Percentiles rank a stretch among this genome's conserved stretches.
phyloP scores from a whole-genome alignment of 2,113 vertebrate species.

The Oryzias javanicus region DNA sequence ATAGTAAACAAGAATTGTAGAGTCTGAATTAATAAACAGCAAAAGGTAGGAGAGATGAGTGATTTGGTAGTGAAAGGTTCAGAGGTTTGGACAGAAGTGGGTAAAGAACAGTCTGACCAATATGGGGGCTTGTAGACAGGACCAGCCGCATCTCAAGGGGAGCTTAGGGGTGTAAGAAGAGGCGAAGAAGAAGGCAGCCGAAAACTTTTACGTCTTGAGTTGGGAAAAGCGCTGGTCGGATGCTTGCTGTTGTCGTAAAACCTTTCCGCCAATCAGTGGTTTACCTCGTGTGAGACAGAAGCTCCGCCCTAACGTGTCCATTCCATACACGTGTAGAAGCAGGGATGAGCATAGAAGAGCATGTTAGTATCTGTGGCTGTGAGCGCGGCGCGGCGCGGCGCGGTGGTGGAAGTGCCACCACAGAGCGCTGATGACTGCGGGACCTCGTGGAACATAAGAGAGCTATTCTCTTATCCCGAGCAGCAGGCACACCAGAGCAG shows the following conservation, averaged over 20 bases:
- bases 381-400: no score
- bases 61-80: conserved; percentile 45
- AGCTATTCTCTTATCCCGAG: conserved; percentile 20
- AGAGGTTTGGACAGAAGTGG: conserved; percentile 43
- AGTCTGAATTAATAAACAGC: conserved; percentile 47
- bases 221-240: no score
- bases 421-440: conserved; percentile 20
- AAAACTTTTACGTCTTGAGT: no score
- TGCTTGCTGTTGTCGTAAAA: no score
- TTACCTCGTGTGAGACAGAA: no score
- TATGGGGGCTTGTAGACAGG: no score
- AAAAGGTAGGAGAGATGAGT: conserved; percentile 46
- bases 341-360: conserved; percentile 8
- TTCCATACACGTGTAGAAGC: conserved; percentile 1
- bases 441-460: conserved; percentile 27
- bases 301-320: no score
- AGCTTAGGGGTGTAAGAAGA: no score
- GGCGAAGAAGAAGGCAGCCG: no score
- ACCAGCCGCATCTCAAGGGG: no score
- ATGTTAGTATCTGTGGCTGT: conserved; percentile 35
- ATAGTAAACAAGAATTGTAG: conserved; percentile 26
- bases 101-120: no score
- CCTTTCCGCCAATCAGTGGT: no score
- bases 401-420: conserved; percentile 24
- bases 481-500: conserved; percentile 7